phyloP scores from a whole-genome alignment of 2,113 vertebrate genomes.

The Dipodomys merriami region DNA sequence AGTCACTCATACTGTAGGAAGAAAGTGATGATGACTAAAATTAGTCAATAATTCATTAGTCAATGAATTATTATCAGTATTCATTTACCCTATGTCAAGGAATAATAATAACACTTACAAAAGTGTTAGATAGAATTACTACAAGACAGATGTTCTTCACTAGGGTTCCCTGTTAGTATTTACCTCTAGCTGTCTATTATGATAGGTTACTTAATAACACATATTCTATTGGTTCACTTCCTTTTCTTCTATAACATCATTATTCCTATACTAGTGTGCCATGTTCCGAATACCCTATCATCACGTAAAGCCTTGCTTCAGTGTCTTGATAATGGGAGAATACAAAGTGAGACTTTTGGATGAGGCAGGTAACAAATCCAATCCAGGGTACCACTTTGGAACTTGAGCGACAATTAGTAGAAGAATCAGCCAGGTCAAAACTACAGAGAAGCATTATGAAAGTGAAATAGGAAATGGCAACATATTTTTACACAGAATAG shows the following conservation, averaged over 20 bases:
- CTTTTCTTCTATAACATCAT: background rate
- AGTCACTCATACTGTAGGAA: background rate
- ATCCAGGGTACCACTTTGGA: background rate
- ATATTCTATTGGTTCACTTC: background rate
- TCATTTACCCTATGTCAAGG: too few species aligned
- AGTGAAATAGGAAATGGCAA: background rate
- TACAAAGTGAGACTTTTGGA: background rate
- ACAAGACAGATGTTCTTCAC: background rate
- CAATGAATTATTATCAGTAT: too few species aligned
- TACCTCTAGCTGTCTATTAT: background rate
- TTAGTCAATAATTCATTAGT: too few species aligned
- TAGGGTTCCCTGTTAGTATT: background rate
- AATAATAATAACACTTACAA: background rate
- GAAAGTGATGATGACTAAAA: background rate
- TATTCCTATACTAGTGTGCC: background rate
- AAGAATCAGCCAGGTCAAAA: conserved; percentile 37
- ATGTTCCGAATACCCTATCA: background rate
- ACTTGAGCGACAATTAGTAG: conserved; percentile 29
- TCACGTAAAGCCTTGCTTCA: conserved; percentile 2
- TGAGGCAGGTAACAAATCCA: background rate
- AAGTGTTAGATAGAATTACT: conserved; percentile 8
- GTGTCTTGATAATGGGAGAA: background rate
- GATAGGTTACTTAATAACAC: background rate
- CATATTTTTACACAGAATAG: background rate
- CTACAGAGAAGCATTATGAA: background rate